phyloP scores from a whole-genome alignment of 2,797 vertebrate species.

The Ambastaia sidthimunki region DNA sequence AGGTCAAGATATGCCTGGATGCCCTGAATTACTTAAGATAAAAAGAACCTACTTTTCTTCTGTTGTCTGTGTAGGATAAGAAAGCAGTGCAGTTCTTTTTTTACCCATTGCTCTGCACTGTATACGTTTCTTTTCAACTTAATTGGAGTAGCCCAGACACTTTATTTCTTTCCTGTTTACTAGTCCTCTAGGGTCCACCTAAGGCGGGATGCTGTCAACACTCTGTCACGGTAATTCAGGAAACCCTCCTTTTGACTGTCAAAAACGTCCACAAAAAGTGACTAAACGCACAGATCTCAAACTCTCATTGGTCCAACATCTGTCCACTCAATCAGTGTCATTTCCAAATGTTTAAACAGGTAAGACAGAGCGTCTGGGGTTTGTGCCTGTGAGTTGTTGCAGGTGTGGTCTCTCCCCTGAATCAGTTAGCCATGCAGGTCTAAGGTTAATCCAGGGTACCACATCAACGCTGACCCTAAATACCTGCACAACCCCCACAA shows the following conservation, averaged over 20 bases:
- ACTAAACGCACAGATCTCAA: not conserved
- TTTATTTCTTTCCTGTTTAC: not conserved
- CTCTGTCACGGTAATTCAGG: not conserved
- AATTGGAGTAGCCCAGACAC: not conserved
- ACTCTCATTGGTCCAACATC: not conserved
- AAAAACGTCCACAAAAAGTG: not conserved
- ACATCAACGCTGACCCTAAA: slow-evolving; percentile 29
- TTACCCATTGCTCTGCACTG: not conserved
- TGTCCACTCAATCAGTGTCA: slow-evolving; percentile 28
- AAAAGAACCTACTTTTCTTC: not conserved
- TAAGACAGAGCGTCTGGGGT: not conserved
- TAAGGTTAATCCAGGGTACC: slow-evolving; percentile 34
- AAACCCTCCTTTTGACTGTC: not conserved
- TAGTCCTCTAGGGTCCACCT: not conserved
- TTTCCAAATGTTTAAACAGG: slow-evolving; percentile 38
- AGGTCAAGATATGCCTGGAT: not conserved
- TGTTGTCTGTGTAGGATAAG: not conserved
- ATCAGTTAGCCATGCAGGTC: slow-evolving; percentile 25
- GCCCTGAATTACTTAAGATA: not conserved
- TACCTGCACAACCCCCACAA: slow-evolving; percentile 12
- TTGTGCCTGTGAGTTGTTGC: not conserved
- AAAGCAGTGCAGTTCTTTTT: not conserved
- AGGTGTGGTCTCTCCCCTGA: slow-evolving; percentile 32
- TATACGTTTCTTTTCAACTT: not conserved
- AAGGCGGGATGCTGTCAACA: not conserved